Conservation (phyloP, 2,888 invertebrate species). For the Choristoneura rosaceana region DNA sequence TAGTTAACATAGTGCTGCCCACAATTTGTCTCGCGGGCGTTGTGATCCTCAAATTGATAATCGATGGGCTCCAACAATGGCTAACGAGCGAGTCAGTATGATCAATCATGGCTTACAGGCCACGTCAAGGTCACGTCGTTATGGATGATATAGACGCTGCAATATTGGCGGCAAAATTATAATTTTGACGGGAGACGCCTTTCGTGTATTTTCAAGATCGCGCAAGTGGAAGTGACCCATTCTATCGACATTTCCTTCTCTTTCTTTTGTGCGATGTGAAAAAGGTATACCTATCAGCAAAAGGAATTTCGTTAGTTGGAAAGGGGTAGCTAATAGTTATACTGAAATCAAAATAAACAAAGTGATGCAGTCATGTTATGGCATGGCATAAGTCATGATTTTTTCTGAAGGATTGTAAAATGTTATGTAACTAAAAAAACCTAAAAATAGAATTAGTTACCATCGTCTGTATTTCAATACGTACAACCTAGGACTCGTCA, state of each 20-base stretch:
- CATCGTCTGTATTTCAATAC: too few relatives aligned
- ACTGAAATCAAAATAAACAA: too few relatives aligned
- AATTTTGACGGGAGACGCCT: neutral
- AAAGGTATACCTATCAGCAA: neutral
- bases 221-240: neutral
- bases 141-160: constrained; percentile 18
- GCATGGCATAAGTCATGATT: too few relatives aligned
- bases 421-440: too few relatives aligned
- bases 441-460: too few relatives aligned
- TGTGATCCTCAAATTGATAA: constrained; percentile 69
- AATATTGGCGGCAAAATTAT: constrained; percentile 15
- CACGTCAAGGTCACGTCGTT: constrained; percentile 43
- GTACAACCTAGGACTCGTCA: too few relatives aligned
- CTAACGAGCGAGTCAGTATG: constrained; percentile 63
- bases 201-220: neutral
- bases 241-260: neutral
- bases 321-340: neutral
- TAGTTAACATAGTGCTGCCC: constrained; percentile 50
- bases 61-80: constrained; percentile 62
- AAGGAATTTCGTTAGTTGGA: neutral
- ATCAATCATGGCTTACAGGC: constrained; percentile 71
- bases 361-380: too few relatives aligned
- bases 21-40: constrained; percentile 65
- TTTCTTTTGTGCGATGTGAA: neutral
- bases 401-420: too few relatives aligned